These are phyloP conservation scores for Pyrgilauda ruficollis DNA, from an alignment of 2,113 vertebrate genomes.

Conservation along the genomic window DNA sequence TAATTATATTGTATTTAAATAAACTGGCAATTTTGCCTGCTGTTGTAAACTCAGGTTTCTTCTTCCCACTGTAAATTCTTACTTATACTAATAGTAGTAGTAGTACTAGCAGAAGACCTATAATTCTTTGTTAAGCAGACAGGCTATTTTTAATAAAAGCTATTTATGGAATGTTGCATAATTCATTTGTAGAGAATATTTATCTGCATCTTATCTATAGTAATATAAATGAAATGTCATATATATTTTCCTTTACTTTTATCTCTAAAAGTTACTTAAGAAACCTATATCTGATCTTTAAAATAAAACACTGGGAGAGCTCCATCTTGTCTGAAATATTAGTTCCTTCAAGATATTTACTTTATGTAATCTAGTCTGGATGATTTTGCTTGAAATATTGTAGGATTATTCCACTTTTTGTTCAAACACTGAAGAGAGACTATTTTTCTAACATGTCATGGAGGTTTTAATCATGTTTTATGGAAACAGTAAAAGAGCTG, in stretches of 20 bases:
- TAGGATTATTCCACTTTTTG: neutral
- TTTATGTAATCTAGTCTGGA: neutral
- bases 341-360: neutral
- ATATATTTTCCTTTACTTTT: neutral
- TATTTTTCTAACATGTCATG: neutral
- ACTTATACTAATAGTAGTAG: neutral
- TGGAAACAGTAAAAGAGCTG: neutral
- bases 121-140: neutral
- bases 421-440: neutral
- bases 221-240: neutral
- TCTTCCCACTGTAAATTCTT: neutral
- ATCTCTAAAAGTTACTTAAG: neutral
- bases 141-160: neutral
- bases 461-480: neutral
- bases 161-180: neutral
- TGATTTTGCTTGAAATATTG: neutral
- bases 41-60: neutral
- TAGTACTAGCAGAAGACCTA: neutral
- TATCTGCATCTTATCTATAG: neutral
- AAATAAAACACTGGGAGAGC: neutral
- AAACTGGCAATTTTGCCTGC: neutral
- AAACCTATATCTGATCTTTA: neutral
- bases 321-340: neutral
- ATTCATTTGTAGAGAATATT: neutral
- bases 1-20: neutral